These are phyloP conservation scores for Gopherus flavomarginatus DNA, from an alignment of 2,113 vertebrate genomes.

Conservation along the genomic window DNA sequence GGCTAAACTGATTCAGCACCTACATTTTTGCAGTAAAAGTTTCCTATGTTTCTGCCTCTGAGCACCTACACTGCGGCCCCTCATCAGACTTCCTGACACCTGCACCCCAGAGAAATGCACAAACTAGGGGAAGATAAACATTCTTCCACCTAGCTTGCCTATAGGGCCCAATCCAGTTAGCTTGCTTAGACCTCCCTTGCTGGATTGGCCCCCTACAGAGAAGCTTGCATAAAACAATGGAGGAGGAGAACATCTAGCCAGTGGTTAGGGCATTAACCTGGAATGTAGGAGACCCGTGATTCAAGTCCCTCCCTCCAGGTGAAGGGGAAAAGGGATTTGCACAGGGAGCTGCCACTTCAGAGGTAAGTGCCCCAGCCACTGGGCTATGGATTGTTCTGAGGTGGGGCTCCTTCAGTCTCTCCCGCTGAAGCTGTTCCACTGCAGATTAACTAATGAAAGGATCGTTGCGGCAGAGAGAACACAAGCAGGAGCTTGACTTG, in stretches of 20 bases:
- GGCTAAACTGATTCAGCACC: neutral
- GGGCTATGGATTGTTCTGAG: too few relatives aligned
- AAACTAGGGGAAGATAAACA: neutral
- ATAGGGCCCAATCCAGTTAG: neutral
- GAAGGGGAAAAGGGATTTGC: too few relatives aligned
- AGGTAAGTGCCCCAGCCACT: too few relatives aligned
- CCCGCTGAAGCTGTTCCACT: too few relatives aligned
- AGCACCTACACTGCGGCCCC: neutral
- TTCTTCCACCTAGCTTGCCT: neutral
- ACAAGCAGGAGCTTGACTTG: too few relatives aligned
- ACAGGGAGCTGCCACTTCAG: too few relatives aligned
- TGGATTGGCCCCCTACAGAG: neutral
- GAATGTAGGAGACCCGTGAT: too few relatives aligned
- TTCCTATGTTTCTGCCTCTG: neutral
- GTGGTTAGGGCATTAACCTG: too few relatives aligned
- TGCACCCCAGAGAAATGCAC: neutral
- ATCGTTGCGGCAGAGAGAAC: too few relatives aligned
- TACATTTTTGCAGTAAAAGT: neutral
- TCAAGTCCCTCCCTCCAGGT: too few relatives aligned
- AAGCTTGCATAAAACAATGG: neutral
- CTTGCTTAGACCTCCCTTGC: neutral
- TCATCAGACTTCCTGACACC: neutral
- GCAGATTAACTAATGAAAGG: too few relatives aligned
- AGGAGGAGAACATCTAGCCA: neutral
- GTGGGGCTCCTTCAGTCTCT: too few relatives aligned